A percentile compares a stretch with the other conserved stretches of the same genome.
Conservation (phyloP, 2,888 invertebrate genomes). For the Micoletzkya japonica region DNA sequence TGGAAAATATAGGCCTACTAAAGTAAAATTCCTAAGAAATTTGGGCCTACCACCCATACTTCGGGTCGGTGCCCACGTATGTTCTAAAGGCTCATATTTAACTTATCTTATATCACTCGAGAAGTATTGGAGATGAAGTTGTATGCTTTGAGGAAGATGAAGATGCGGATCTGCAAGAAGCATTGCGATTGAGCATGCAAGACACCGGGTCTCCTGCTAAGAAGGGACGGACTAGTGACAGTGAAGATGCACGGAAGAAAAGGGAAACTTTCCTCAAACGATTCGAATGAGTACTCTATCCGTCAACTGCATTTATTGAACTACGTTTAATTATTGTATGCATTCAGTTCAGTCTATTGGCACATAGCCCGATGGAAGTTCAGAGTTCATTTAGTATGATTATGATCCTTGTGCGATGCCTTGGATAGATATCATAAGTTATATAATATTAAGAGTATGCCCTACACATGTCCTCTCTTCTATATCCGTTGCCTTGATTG, state of each 20-base stretch:
- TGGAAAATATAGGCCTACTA: no score
- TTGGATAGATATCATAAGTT: background rate
- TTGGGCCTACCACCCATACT: no score
- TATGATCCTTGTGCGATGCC: background rate
- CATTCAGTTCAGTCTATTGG: background rate
- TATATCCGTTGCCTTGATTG: no score
- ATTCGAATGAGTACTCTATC: background rate
- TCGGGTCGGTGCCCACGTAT: no score
- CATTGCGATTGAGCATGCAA: no score
- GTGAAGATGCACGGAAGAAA: background rate
- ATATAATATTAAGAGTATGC: no score
- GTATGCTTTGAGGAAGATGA: background rate
- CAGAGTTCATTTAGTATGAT: background rate
- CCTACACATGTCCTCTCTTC: no score
- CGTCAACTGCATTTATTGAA: background rate
- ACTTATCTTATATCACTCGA: background rate
- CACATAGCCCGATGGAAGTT: background rate
- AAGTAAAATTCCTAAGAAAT: no score
- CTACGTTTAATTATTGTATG: background rate
- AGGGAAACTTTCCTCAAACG: constrained; percentile 19
- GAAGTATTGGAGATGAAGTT: background rate
- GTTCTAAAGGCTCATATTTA: no score
- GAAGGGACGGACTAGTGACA: background rate
- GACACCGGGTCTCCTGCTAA: no score
- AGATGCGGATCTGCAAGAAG: no score